These are phyloP conservation scores for Asbolus verrucosus DNA, from an alignment of 1,140 invertebrate genomes.

Conservation along the genomic window DNA sequence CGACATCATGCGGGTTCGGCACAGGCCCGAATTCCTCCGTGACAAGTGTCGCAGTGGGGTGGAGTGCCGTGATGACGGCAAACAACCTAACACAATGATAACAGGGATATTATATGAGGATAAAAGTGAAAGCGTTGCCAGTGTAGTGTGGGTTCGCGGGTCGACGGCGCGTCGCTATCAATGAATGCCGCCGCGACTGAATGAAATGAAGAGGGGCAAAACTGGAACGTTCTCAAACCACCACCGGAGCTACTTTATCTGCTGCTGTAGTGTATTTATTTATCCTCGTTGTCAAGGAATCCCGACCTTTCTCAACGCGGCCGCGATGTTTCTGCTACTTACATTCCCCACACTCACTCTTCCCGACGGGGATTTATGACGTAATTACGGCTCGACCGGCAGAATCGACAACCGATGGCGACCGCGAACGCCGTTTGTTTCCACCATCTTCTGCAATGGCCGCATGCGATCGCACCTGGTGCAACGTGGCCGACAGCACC, in stretches of 20 bases:
- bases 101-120: constrained; percentile 16
- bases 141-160: neutral
- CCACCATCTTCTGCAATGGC: too few relatives aligned
- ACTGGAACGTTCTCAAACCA: constrained; percentile 34
- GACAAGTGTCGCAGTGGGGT: too few relatives aligned
- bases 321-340: constrained; percentile 24
- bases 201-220: constrained; percentile 36
- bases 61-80: neutral
- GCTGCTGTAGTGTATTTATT: constrained; percentile 54
- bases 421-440: too few relatives aligned
- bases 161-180: constrained; percentile 35
- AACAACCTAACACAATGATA: constrained; percentile 20
- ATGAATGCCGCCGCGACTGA: constrained; percentile 32
- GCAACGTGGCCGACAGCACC: too few relatives aligned
- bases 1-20: too few relatives aligned
- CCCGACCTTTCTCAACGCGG: constrained; percentile 52
- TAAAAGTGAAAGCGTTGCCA: constrained; percentile 42
- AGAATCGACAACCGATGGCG: too few relatives aligned
- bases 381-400: constrained; percentile 37
- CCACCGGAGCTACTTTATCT: constrained; percentile 52
- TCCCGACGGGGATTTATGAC: constrained; percentile 32
- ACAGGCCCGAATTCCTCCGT: too few relatives aligned
- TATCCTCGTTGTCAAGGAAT: constrained; percentile 55
- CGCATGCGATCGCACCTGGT: too few relatives aligned
- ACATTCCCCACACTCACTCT: constrained; percentile 28